Evolutionary conservation across 2,888 invertebrate genomes (phyloP), one percentile per base, ranked within the genome.

Genomic region (Scaptomyza parva): DNA sequence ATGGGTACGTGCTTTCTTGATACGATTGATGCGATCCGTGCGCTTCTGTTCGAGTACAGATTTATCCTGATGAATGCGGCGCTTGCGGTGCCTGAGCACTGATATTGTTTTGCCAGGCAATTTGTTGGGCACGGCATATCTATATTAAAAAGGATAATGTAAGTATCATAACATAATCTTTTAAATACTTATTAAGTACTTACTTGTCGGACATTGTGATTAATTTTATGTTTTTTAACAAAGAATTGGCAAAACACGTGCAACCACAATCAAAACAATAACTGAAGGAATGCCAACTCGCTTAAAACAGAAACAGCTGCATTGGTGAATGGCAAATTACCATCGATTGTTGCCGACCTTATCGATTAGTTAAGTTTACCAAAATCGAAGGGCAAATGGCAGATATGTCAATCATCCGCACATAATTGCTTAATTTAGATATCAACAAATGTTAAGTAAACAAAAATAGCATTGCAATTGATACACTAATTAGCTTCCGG

Each of bases 101-200:
- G 91, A 90, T 0, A 92, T 89, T 50, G 91, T 91, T 80, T 92
- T 92, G 12, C 91, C 91, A 18, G 92, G 92, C 41, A 92, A 66
- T 79, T 92, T 92, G 64, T 92, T 92, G 14, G 92, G 88, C 4
- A 92, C 90, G 0, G 92, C 91, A 74, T 91, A 92, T 83, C 92
- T 92, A 39, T 24, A 2, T 17, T n/a, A 18, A 28, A 9, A 9
- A n/a, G 18, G 11, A 28, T 30, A 0, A 37, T 14, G 4, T 48
- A 11, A 9, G 5, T 59, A 47, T 1, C 0, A 12, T 22, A 12
- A n/a, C 35, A 22, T n/a, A 11, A 9, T 17, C 12, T 11, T n/a
- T 48, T 17, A 40, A 4, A 5, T 12, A 52, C n/a, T 44, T 59
- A 11, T 24, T 6, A 3, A 0, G 1, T 14, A 75, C 81, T 86